Conservation (phyloP, 2,888 invertebrate species). For the Tachina fera region DNA sequence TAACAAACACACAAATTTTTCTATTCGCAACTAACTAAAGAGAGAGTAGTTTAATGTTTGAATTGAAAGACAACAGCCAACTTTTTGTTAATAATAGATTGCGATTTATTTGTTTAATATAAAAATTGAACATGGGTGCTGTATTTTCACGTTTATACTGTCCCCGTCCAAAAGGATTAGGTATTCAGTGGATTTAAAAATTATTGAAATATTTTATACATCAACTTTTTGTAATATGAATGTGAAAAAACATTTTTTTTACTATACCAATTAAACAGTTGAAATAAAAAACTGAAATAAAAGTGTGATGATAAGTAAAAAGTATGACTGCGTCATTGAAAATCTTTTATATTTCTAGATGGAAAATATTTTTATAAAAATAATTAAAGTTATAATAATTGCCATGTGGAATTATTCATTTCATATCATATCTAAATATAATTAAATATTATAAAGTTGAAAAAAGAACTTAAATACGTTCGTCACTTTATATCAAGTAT, state of each 20-base stretch:
- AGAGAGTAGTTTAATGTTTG: constrained; percentile 10
- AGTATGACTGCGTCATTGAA: constrained; percentile 3
- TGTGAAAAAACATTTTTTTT: no score
- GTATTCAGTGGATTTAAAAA: constrained; percentile 1
- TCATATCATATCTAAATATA: not conserved
- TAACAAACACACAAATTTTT: not conserved
- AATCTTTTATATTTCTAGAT: not conserved
- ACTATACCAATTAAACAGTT: no score
- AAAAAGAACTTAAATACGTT: not conserved
- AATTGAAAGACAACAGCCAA: constrained; percentile 24
- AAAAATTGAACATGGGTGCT: constrained; percentile 25
- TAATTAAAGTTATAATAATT: not conserved
- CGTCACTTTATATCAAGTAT: no score
- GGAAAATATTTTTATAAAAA: not conserved
- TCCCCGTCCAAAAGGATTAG: constrained; percentile 50
- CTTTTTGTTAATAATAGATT: not conserved
- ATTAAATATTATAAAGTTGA: not conserved
- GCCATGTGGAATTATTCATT: not conserved
- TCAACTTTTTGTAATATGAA: no score
- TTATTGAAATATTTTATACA: not conserved
- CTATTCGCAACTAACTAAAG: constrained; percentile 1
- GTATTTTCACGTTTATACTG: constrained; percentile 55
- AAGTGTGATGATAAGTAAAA: not conserved
- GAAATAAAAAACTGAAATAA: no score
- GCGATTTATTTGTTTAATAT: not conserved